Conservation (phyloP, 2,888 invertebrate genomes). For the Bedellia somnulentella region DNA sequence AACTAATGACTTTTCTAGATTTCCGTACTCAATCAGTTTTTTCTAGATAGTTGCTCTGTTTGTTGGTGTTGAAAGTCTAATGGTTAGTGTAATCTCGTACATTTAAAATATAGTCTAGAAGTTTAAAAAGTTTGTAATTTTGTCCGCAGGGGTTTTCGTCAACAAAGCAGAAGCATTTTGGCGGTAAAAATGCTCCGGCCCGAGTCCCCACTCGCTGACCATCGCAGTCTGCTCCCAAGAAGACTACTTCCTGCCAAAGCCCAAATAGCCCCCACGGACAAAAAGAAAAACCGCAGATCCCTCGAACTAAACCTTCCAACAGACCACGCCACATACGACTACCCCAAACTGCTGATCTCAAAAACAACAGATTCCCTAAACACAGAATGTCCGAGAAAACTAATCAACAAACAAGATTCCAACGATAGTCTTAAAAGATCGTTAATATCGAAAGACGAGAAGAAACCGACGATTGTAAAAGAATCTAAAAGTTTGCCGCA, state of each 20-base stretch:
- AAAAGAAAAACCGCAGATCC: constrained; percentile 46
- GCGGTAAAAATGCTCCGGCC: constrained; percentile 52
- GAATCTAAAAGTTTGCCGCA: constrained; percentile 21
- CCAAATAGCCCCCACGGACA: constrained; percentile 47
- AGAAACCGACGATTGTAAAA: constrained; percentile 27
- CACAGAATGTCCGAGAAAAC: constrained; percentile 46
- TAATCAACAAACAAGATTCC: constrained; percentile 48
- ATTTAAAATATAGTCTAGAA: too few relatives aligned
- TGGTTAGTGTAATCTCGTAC: too few relatives aligned
- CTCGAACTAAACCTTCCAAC: constrained; percentile 44
- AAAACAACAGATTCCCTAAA: constrained; percentile 53
- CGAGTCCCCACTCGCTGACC: constrained; percentile 57
- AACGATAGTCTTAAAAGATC: constrained; percentile 45
- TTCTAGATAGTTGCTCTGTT: too few relatives aligned
- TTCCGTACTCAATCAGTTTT: too few relatives aligned
- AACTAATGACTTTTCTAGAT: too few relatives aligned
- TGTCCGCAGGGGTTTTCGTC: too few relatives aligned
- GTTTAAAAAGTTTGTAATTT: too few relatives aligned
- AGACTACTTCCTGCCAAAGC: constrained; percentile 48
- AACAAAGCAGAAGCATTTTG: constrained; percentile 35
- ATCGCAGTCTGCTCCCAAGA: constrained; percentile 50
- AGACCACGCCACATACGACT: constrained; percentile 32
- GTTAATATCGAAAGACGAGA: constrained; percentile 41
- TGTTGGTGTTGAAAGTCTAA: too few relatives aligned
- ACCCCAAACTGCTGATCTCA: constrained; percentile 47